Conservation (phyloP, 2,113 vertebrate species). For the Corythaeola cristata region DNA sequence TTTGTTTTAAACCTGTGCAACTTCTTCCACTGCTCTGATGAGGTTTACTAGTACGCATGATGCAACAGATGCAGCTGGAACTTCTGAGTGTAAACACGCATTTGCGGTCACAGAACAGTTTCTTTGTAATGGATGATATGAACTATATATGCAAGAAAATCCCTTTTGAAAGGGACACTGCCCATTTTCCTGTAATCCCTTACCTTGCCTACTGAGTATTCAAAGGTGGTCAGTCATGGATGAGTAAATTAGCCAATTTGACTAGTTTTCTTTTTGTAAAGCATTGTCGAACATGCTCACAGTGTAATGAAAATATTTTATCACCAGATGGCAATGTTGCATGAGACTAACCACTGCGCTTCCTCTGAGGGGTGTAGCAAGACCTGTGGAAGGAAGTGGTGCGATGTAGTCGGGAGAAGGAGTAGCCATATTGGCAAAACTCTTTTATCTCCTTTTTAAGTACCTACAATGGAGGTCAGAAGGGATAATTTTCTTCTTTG, state of each 20-base stretch:
- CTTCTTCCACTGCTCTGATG: neutral
- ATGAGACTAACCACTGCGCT: neutral
- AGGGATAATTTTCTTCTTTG: constrained; percentile 19
- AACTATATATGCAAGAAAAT: neutral
- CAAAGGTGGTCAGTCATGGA: neutral
- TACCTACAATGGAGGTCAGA: neutral
- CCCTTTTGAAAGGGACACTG: neutral
- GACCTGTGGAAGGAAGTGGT: neutral
- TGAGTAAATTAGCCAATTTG: neutral
- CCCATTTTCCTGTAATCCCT: neutral
- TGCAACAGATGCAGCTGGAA: neutral
- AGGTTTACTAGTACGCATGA: neutral
- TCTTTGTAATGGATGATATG: neutral
- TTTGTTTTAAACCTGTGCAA: neutral
- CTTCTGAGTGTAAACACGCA: rapidly evolving
- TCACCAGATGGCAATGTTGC: constrained; percentile 61
- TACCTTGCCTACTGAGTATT: neutral
- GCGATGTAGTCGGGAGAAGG: neutral
- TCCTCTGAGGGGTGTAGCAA: neutral
- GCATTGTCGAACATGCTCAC: neutral
- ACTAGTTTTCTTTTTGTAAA: neutral
- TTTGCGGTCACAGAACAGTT: neutral
- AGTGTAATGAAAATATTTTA: constrained; percentile 20
- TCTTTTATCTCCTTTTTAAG: constrained; percentile 15
- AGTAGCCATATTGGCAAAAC: constrained; percentile 26